Conservation (phyloP, 1,140 invertebrate genomes). For the Tachypleus tridentatus region DNA sequence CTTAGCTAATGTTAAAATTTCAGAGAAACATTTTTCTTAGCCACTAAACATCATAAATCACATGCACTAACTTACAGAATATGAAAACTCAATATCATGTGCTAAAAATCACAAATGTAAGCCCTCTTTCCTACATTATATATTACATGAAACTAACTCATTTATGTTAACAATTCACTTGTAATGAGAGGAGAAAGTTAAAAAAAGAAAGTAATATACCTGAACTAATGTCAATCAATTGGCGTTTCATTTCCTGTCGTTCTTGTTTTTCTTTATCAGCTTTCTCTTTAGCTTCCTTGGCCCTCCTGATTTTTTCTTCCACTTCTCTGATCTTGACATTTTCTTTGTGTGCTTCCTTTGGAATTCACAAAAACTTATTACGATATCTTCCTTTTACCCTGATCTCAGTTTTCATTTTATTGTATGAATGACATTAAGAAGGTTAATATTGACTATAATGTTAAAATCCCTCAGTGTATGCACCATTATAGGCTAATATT, state of each 20-base stretch:
- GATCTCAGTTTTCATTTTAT: background rate
- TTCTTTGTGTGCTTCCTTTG: constrained; percentile 67
- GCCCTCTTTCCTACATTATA: too few relatives aligned
- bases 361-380: constrained; percentile 13
- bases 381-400: background rate
- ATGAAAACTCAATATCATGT: too few relatives aligned
- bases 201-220: constrained; percentile 32
- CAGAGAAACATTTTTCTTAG: too few relatives aligned
- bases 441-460: background rate
- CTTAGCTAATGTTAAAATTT: too few relatives aligned
- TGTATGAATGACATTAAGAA: background rate
- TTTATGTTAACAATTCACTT: too few relatives aligned
- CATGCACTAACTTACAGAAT: too few relatives aligned
- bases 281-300: constrained; percentile 70
- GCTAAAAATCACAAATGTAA: too few relatives aligned
- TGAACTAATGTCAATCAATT: constrained; percentile 80
- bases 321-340: constrained; percentile 68
- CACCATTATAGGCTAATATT: too few relatives aligned
- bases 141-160: too few relatives aligned
- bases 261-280: constrained; percentile 71
- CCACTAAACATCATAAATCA: too few relatives aligned
- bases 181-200: background rate
- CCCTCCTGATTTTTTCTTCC: constrained; percentile 72
- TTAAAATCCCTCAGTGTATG: too few relatives aligned
- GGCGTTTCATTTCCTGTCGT: constrained; percentile 42